Conservation (phyloP, 2,888 invertebrate genomes). For the Heterodera filipjevi region DNA sequence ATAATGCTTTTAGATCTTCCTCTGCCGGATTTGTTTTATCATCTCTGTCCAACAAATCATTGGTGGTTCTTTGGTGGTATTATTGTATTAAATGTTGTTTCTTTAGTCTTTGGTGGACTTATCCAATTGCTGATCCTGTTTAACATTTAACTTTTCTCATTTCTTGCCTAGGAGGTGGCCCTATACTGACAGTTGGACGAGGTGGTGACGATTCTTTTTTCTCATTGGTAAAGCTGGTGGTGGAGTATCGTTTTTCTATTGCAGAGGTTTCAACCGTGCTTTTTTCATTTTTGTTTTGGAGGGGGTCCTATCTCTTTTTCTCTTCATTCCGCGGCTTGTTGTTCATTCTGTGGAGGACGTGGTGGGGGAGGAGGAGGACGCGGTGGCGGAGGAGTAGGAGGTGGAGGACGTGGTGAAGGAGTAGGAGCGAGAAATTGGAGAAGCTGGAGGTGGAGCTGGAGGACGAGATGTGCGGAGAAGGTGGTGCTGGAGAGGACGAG, state of each 20-base stretch:
- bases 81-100: not conserved
- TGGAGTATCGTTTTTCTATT: not conserved
- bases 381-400: no score
- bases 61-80: not conserved
- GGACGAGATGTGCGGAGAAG: no score
- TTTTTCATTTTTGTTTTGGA: not conserved
- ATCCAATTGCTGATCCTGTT: not conserved
- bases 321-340: not conserved
- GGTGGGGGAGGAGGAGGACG: no score
- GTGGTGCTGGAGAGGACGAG: no score
- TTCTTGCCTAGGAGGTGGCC: not conserved
- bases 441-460: no score
- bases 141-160: not conserved
- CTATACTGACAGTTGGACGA: not conserved
- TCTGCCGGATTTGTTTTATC: not conserved
- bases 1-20: not conserved
- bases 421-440: no score
- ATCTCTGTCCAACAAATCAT: not conserved
- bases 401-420: no score
- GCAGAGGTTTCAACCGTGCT: not conserved
- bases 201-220: not conserved
- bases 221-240: not conserved
- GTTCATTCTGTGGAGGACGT: not conserved
- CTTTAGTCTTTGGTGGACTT: not conserved
- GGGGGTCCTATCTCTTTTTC: not conserved